A percentile compares a stretch with the other conserved stretches of the same genome.
phyloP scores from a whole-genome alignment of 2,113 vertebrate species.

The Orthonyx spaldingii region DNA sequence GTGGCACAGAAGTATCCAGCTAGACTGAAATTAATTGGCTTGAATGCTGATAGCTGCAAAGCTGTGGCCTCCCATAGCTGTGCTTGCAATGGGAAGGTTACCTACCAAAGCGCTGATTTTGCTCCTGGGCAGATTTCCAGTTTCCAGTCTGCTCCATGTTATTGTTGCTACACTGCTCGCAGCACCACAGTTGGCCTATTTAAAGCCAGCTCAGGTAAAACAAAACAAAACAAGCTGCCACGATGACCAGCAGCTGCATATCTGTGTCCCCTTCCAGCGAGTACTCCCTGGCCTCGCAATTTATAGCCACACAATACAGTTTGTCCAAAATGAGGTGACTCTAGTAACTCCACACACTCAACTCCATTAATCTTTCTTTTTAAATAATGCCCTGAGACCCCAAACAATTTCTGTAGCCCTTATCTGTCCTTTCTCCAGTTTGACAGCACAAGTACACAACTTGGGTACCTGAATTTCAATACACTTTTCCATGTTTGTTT shows the following conservation, averaged over 20 bases:
- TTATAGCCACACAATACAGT: neutral
- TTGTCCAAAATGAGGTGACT: neutral
- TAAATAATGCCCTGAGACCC: neutral
- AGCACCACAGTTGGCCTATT: neutral
- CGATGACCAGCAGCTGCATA: neutral
- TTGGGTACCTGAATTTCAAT: neutral
- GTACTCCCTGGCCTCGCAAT: neutral
- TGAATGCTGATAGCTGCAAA: neutral
- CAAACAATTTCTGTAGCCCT: neutral
- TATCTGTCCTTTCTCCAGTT: neutral
- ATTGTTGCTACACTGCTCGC: neutral
- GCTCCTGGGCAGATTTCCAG: neutral
- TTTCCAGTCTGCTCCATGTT: neutral
- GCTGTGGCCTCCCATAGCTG: neutral
- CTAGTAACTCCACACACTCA: neutral
- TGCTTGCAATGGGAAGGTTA: neutral
- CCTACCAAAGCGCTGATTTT: neutral
- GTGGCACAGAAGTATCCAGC: neutral
- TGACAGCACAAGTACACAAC: neutral
- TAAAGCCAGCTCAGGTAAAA: neutral
- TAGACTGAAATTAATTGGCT: neutral
- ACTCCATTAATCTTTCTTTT: neutral
- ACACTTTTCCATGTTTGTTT: neutral
- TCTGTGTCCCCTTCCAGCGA: fast-evolving
- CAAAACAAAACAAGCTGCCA: neutral